Evolutionary conservation across 2,888 invertebrate genomes (phyloP).

Genomic region (Tiliacea citrago): DNA sequence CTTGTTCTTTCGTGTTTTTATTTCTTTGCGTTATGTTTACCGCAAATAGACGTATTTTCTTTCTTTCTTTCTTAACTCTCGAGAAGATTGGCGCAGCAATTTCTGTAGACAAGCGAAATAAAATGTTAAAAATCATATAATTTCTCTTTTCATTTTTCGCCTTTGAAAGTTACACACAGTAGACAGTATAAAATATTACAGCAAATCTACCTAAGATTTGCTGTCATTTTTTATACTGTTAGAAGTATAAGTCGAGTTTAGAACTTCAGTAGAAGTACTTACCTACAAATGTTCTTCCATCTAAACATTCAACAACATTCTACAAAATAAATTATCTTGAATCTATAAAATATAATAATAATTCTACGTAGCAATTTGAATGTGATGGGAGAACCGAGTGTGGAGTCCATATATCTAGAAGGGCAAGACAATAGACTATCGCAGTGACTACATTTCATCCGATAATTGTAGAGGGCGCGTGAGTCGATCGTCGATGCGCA

Average conservation of each 20-base stretch:
- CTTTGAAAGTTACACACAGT: too few relatives aligned
- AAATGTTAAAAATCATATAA: background rate
- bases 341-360: constrained; percentile 62
- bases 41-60: too few relatives aligned
- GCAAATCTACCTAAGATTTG: background rate
- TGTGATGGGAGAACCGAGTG: constrained; percentile 64
- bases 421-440: constrained; percentile 79
- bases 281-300: constrained; percentile 1
- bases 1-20: too few relatives aligned
- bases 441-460: constrained; percentile 82
- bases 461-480: constrained; percentile 82
- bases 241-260: background rate
- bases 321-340: constrained; percentile 47
- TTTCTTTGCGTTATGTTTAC: too few relatives aligned
- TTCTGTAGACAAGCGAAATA: background rate
- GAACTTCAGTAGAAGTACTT: background rate
- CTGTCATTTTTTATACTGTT: background rate
- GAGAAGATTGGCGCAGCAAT: background rate
- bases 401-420: constrained; percentile 71
- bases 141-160: background rate
- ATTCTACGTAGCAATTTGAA: constrained; percentile 65
- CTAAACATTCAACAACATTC: background rate
- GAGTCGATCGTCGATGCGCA: constrained; percentile 75
- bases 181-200: too few relatives aligned
- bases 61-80: too few relatives aligned